Base-by-base conservation (phyloP, 2,113 vertebrate species). In the Suncus etruscus region DNA sequence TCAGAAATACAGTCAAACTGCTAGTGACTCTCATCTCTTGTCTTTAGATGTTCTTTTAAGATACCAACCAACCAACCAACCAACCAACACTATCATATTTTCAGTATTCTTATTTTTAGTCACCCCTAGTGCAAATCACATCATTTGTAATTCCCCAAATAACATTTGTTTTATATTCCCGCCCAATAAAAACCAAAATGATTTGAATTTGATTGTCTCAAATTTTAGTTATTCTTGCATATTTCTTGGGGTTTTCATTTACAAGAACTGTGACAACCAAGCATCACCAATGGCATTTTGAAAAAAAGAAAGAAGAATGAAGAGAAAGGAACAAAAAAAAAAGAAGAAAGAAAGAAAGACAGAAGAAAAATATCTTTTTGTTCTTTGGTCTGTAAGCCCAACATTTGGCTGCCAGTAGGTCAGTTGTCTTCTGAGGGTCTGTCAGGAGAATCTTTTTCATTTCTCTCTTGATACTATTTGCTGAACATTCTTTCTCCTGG, bases 51-150 rank as follows among this genome's bases (percentile, higher is more conserved):
- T 65, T 74, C 25, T 86, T 91, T 91, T 74, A 51, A 80, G n/a
- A 69, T 65, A 84, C 31, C 24, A 61, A 92, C 47, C 3, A 61
- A 92, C 47, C 3, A n/a, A n/a, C n/a, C n/a, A n/a, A 84, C 31
- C 24, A 61, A 92, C 47, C 3, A 61, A 92, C 47, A 2, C 47
- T 58, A 63, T 8, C 69, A 48, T 48, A 73, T 89, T 29, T 31
- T 80, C 18, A 22, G 32, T 39, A 25, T 81, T 90, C 48, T 70
- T 79, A 77, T 88, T 85, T 94, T 87, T 27, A 14, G 50, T 16
- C 58, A 15, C 58, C 58, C 39, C 39, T 39, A 39, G 39, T 5
- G 5, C 39, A 54, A 54, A 54, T 54, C 10, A 54, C 54, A 54
- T 27, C n/a, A 29, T 2, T 6, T 48, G 86, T 45, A 74, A 12